Percentiles rank a stretch among this genome's conserved stretches.
Conservation (phyloP, 2,113 vertebrate species). For the Phainopepla nitens region DNA sequence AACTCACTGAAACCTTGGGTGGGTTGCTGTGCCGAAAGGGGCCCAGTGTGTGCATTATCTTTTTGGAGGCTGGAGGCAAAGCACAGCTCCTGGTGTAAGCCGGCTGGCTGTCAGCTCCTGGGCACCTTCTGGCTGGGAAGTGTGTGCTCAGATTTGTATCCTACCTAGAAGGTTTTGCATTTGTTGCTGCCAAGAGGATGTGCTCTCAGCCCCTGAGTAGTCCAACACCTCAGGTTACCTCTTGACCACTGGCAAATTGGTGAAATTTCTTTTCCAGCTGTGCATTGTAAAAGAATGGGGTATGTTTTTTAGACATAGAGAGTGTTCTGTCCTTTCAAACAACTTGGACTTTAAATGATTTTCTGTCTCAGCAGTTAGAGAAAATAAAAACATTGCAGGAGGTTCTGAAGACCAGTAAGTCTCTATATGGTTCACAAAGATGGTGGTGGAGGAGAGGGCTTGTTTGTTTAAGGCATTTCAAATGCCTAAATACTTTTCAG, state of each 20-base stretch:
- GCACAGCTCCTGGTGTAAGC: neutral
- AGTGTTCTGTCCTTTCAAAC: neutral
- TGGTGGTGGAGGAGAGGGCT: no score
- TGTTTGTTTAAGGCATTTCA: neutral
- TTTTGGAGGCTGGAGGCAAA: neutral
- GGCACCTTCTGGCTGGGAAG: neutral
- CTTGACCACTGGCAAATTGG: neutral
- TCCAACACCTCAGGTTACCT: neutral
- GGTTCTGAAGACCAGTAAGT: neutral
- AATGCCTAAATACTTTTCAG: neutral
- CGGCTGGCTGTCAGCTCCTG: neutral
- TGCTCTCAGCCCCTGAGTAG: neutral
- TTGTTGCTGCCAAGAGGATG: neutral
- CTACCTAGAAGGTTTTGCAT: neutral
- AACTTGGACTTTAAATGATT: neutral
- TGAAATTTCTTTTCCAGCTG: neutral
- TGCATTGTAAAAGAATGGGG: neutral
- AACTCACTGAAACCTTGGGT: neutral
- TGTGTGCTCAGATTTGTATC: neutral
- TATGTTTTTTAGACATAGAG: neutral
- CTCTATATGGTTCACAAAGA: neutral
- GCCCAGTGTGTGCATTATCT: neutral
- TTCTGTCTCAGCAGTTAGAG: neutral
- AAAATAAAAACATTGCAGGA: neutral
- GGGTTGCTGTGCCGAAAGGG: neutral